These are phyloP conservation scores for Lucilia cuprina DNA, from an alignment of 1,140 invertebrate genomes.

Conservation along the genomic window DNA sequence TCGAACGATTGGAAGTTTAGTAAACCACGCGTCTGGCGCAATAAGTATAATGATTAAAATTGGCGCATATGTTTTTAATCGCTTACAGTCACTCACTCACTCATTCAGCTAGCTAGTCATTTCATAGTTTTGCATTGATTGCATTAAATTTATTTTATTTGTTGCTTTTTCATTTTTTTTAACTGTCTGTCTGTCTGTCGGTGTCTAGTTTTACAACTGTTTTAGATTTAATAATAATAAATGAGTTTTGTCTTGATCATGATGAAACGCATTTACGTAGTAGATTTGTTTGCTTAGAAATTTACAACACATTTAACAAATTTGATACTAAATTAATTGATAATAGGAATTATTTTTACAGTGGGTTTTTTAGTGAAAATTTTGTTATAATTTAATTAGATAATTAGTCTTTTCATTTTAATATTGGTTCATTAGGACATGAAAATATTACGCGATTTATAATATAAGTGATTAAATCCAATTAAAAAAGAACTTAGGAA, in stretches of 20 bases:
- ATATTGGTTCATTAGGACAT: too few relatives aligned
- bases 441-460: too few relatives aligned
- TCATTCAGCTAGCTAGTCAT: neutral
- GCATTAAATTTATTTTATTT: neutral
- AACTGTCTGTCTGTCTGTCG: neutral
- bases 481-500: too few relatives aligned
- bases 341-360: too few relatives aligned
- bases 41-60: neutral
- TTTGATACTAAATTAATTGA: neutral
- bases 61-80: slow-evolving; percentile 24
- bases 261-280: neutral
- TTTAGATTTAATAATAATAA: neutral
- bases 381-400: too few relatives aligned
- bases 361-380: too few relatives aligned
- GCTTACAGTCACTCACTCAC: neutral
- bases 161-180: neutral
- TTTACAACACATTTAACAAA: slow-evolving; percentile 5
- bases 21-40: slow-evolving; percentile 2
- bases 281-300: neutral
- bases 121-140: neutral
- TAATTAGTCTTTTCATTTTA: too few relatives aligned
- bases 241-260: neutral
- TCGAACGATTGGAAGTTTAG: neutral
- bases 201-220: neutral
- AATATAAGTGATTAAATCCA: too few relatives aligned